phyloP scores from a whole-genome alignment of 2,888 invertebrate species.

The Xestia sexstrigata region DNA sequence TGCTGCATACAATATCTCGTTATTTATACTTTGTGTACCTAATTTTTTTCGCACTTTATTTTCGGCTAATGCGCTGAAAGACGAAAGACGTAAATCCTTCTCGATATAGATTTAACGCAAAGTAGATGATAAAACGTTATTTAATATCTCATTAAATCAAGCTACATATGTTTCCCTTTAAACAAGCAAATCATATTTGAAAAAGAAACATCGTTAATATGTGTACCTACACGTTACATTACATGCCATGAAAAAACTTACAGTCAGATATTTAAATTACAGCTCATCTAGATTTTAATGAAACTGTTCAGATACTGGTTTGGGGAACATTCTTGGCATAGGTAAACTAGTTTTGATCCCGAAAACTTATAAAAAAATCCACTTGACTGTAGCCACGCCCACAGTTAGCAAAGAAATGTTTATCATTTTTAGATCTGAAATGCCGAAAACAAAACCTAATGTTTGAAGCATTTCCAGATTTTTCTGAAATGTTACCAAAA shows the following conservation, averaged over 20 bases:
- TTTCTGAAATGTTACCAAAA: neutral
- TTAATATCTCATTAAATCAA: conserved; percentile 1
- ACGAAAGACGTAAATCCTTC: conserved; percentile 17
- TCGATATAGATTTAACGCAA: conserved; percentile 5
- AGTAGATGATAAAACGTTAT: neutral
- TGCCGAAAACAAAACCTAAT: neutral
- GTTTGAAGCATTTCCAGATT: neutral
- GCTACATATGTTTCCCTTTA: neutral
- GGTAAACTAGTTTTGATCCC: neutral
- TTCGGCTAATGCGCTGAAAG: conserved; percentile 18
- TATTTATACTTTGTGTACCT: conserved; percentile 36
- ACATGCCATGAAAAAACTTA: neutral
- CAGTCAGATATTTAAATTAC: neutral
- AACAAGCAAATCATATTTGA: neutral
- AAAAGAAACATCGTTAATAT: neutral
- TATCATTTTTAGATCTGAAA: neutral
- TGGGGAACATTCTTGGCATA: neutral
- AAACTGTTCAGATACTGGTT: neutral
- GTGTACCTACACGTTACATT: neutral
- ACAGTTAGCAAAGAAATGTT: neutral
- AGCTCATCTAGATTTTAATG: neutral
- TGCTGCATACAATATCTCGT: conserved; percentile 39
- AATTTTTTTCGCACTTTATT: conserved; percentile 30
- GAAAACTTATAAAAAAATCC: neutral
- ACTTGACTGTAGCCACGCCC: neutral